Base-by-base conservation (phyloP, 2,797 vertebrate species). In the Lophius americanus region DNA sequence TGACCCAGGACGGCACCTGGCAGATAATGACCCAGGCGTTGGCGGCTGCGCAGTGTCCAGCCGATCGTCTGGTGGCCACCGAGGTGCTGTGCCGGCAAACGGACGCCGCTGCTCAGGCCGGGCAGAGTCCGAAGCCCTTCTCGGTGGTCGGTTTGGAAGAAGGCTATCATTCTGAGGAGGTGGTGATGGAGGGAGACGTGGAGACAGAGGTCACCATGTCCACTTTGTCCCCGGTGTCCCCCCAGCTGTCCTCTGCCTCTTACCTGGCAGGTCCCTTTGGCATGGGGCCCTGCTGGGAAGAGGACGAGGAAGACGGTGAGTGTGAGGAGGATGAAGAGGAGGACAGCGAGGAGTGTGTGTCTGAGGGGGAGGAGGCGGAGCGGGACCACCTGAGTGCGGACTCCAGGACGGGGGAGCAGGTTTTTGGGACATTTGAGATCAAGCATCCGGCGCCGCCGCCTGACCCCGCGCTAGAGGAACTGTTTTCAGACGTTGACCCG, bases 1-100 rank as follows among this genome's bases (percentile, higher is more conserved):
- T 99, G 98, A 95, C 95, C 73, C 96, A 96, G 57, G 98, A 98
- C 6, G 96, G 97, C 60, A 94, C 94, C 83, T 98, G 97, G 97
- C 94, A 94, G 79, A 90, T 94, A 7, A 92, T 92, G 91, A 92
- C 90, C 64, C 93, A 93, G 52, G 94, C 95, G 4, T 94, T 93
- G 58, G 90, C 68, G 0, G 91, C 91, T 0, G 94, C 92, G 13
- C 95, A 93, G 77, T 86, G 91, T 49, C 94, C 95, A 0, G 75
- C 88, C 62, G 96, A 98, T 85, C 94, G 93, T 76, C 92, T 98
- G 11, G 93, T 96, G 73, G 95, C 95, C 61, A 96, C 95, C 0
- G 96, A 97, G 77, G 94, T 96, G 70, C 93, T 98, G 41, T 98
- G 96, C 65, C 91, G 95, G 49, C 92, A 92, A 61, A 90, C 95